Base-by-base conservation (phyloP, 2,888 invertebrate species). In the Noctua janthina region DNA sequence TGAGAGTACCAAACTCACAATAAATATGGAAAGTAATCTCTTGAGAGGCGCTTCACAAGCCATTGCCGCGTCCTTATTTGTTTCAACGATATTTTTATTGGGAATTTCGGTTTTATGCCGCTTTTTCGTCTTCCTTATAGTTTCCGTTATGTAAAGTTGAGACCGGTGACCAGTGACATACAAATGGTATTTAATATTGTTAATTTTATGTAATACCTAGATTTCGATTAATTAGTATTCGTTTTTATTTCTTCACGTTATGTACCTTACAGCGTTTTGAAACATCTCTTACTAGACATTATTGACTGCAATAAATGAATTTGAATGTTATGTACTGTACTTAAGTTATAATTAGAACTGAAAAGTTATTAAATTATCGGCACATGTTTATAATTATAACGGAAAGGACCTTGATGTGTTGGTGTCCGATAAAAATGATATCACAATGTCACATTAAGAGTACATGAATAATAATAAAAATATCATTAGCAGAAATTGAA, bases 1-100 rank as follows among this genome's bases (percentile, higher is more conserved):
- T 92, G 95, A 95, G 95, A 95, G 95, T 94, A 91, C 90, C 56
- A 91, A 92, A 93, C 91, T 91, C 91, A 92, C 94, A 92, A 94
- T 94, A 94, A 95, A 95, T 93, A 94, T 95, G 95, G 94, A 94
- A 95, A 95, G 95, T 92, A 92, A 93, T 92, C 91, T 92, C 89
- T 89, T 87, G 91, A 90, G 91, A 91, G 91, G 90, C 90, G 91
- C 91, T 93, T 93, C 91, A 92, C 91, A 91, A 90, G 88, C 91
- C 87, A 93, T 92, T 90, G 90, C 85, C 84, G 86, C 88, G 90
- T 90, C 88, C 90, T 89, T 90, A 88, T 91, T 90, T 84, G 88
- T 83, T 83, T 73, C 82, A 88, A 85, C 79, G 83, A 79, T 87
- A 70, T 83, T 90, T 89, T 89, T 89, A 85, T 82, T 83, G 84